Evolutionary conservation across 2,113 vertebrate species (phyloP), one percentile per base, ranked within the genome.

Genomic region (Ceyx melanurus): DNA sequence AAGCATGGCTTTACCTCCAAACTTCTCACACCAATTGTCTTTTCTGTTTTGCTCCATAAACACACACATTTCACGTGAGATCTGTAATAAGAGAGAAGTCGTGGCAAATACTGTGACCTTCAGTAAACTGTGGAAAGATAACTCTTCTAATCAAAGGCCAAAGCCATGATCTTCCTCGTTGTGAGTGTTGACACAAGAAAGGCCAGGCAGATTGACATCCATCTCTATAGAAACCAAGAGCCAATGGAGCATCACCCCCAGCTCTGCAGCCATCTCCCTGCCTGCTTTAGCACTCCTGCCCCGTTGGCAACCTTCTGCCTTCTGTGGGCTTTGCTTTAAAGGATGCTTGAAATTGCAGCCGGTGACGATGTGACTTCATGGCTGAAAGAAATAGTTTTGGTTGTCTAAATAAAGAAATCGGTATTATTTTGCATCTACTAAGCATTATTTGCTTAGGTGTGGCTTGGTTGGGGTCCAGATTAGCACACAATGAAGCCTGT

Each of bases 361-460:
- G 97, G 96, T 97, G 97, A 97, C 97, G 97, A 97, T 95, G 95
- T 97, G 97, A 98, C 97, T 98, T 97, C 93, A 74, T 97, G 29
- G 35, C 95, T 89, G 96, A 98, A 97, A 98, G 96, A 98, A 98
- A 98, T 97, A 97, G 95, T 96, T 97, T 97, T 96, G 97, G 97
- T 96, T 79, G 89, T 96, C 97, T 98, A 98, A 98, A 98, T 98
- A 98, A 98, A 98, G 96, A 96, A 98, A 97, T 97, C 78, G 19
- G 90, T 97, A 96, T 97, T 97, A 97, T 97, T 98, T 97, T 97
- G 97, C 95, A 96, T 97, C 93, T 95, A 93, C 89, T 91, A 98
- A 99, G 98, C 97, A 98, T 98, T 98, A 98, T 98, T 99, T 98
- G 98, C 97, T 98, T 98, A 99, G 98, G 98, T 98, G 98, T 98